Base-by-base conservation (phyloP, 2,888 invertebrate species). In the Oscheius sp. region DNA sequence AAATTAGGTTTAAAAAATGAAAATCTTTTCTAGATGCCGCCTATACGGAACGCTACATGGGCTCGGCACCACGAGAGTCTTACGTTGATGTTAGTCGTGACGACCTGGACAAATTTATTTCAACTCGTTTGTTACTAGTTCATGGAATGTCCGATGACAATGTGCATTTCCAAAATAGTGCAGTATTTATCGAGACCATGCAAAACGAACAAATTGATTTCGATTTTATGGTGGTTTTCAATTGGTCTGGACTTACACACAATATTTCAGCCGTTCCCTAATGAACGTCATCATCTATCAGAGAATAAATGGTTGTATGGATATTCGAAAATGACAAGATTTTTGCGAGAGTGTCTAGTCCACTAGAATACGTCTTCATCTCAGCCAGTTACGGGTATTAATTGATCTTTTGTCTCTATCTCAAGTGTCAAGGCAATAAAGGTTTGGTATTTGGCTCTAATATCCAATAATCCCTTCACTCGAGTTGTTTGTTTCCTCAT, bases 31-130 rank as follows among this genome's bases (percentile, higher is more conserved):
- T 42, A n/a, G 96, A 96, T 87, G 95, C 96, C 37, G 93, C 94
- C 0, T 96, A 96, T 86, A 93, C 96, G 57, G 96, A 97, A 87
- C 90, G 96, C 23, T 96, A 94, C 89, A 93, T 96, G 92, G 96
- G 96, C 27, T 90, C 92, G 94, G 95, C 89, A 92, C 93, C 88
- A 91, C 92, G 80, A 93, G 94, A 23, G 15, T 85, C 82, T 15
- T 82, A 80, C 65, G 61, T 61, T 6, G 61, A 61, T 45, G 45
- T 61, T 3, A 83, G 87, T 85, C 69, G 73, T 80, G 92, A 94
- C 46, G 95, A 95, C 87, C 92, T 96, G 29, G 91, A 92, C 52
- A 92, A 94, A 88, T 94, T 96, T 86, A 91, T 92, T 65, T 92
- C 71, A 0, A 93, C 94, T 87, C 92, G 93, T 91, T 92, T 93